phyloP scores from a whole-genome alignment of 2,113 vertebrate species.

The Elachura formosa region DNA sequence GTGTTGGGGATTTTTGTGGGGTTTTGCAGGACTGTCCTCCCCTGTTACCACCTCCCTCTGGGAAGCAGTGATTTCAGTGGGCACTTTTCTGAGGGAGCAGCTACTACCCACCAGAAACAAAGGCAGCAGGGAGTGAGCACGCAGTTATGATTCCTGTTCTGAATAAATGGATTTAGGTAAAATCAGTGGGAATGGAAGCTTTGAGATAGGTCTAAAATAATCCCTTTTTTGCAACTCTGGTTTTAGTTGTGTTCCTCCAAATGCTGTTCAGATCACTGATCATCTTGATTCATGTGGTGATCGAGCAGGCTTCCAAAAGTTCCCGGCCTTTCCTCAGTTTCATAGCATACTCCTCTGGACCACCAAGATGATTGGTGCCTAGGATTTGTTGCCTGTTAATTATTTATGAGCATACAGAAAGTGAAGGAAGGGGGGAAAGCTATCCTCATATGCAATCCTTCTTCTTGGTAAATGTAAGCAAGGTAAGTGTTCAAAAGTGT shows the following conservation, averaged over 20 bases:
- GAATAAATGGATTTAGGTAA: not conserved
- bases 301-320: not conserved
- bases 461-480: not conserved
- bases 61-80: not conserved
- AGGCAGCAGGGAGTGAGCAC: not conserved
- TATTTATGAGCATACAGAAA: not conserved
- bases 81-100: not conserved
- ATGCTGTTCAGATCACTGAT: not conserved
- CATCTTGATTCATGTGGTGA: not conserved
- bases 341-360: not conserved
- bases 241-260: not conserved
- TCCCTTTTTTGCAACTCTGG: not conserved
- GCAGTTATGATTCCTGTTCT: not conserved
- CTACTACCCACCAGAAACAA: not conserved
- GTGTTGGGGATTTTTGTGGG: not conserved
- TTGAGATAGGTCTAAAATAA: not conserved
- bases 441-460: not conserved
- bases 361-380: not conserved
- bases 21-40: not conserved
- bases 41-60: not conserved
- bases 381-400: not conserved
- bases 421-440: not conserved
- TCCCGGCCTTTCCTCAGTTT: not conserved
- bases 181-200: not conserved
- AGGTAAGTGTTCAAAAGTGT: not conserved